Evolutionary conservation across 1,140 invertebrate species (phyloP).

Genomic region (Gonioctena quinquepunctata): DNA sequence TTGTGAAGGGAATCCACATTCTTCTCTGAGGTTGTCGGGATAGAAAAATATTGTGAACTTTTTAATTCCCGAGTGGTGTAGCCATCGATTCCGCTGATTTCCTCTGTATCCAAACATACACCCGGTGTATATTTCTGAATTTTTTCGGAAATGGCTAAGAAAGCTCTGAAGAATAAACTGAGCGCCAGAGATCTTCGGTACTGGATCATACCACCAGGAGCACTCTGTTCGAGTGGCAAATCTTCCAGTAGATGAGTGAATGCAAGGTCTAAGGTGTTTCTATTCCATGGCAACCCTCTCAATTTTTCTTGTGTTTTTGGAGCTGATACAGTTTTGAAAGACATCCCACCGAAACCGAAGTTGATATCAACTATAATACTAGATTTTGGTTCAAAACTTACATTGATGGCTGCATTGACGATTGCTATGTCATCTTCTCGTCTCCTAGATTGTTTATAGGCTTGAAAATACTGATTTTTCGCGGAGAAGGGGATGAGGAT

Average conservation of each 20-base stretch:
- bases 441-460: slow-evolving; percentile 90
- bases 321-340: slow-evolving; percentile 81
- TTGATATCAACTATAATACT: slow-evolving; percentile 65
- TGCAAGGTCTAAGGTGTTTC: slow-evolving; percentile 68
- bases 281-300: slow-evolving; percentile 73
- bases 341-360: slow-evolving; percentile 89
- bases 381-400: slow-evolving; percentile 62
- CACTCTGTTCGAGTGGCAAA: slow-evolving; percentile 73
- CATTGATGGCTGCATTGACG: slow-evolving; percentile 83
- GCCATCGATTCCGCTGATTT: slow-evolving; percentile 61
- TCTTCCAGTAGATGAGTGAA: slow-evolving; percentile 73
- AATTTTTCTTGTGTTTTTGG: slow-evolving; percentile 68
- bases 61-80: slow-evolving; percentile 69
- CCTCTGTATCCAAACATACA: slow-evolving; percentile 58
- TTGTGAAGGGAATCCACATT: slow-evolving; percentile 76
- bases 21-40: slow-evolving; percentile 65
- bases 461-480: slow-evolving; percentile 78
- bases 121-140: slow-evolving; percentile 36
- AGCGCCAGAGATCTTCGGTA: slow-evolving; percentile 81
- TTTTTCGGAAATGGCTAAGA: slow-evolving; percentile 67
- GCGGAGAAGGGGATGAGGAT: slow-evolving; percentile 67
- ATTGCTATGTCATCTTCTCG: slow-evolving; percentile 95
- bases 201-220: slow-evolving; percentile 88
- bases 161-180: slow-evolving; percentile 92
- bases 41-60: slow-evolving; percentile 82